A percentile compares a stretch with the other conserved stretches of the same genome.
phyloP scores from a whole-genome alignment of 2,888 invertebrate genomes.

The Eupithecia exiguata region DNA sequence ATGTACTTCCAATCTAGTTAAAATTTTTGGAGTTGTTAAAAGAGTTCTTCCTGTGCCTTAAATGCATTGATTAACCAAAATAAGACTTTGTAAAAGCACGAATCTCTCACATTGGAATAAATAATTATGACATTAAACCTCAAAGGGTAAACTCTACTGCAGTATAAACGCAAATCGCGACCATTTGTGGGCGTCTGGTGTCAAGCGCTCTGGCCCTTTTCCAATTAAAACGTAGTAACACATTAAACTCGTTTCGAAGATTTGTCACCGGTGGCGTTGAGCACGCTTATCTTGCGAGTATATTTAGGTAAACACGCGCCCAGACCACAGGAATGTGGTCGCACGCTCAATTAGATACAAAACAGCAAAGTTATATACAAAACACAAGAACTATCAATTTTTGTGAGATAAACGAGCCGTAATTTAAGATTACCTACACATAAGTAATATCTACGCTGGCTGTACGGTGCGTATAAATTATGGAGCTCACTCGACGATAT shows the following conservation, averaged over 20 bases:
- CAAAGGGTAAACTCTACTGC: conserved; percentile 40
- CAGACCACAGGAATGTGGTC: conserved; percentile 55
- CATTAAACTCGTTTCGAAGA: conserved; percentile 63
- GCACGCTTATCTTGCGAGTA: conserved; percentile 65
- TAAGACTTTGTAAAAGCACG: conserved; percentile 10
- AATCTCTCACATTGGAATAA: conserved; percentile 9
- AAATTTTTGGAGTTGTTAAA: background rate
- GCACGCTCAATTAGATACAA: background rate
- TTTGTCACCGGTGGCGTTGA: conserved; percentile 46
- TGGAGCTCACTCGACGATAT: conserved; percentile 77
- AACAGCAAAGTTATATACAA: conserved; percentile 13
- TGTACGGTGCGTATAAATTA: conserved; percentile 76
- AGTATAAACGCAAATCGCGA: conserved; percentile 46
- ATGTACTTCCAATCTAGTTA: background rate
- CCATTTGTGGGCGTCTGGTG: conserved; percentile 52
- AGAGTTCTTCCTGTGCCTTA: background rate
- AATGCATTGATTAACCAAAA: conserved; percentile 11
- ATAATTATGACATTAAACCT: conserved; percentile 36
- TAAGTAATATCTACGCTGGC: conserved; percentile 65
- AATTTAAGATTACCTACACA: conserved; percentile 64
- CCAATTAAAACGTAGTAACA: conserved; percentile 69
- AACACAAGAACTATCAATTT: conserved; percentile 10
- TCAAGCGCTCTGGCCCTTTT: conserved; percentile 53
- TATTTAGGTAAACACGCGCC: conserved; percentile 69
- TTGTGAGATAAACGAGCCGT: conserved; percentile 45